A percentile compares a stretch with the other conserved stretches of the same genome.
These are phyloP conservation scores for Colistium nudipinnis DNA, from an alignment of 2,113 vertebrate genomes.

Conservation along the genomic window DNA sequence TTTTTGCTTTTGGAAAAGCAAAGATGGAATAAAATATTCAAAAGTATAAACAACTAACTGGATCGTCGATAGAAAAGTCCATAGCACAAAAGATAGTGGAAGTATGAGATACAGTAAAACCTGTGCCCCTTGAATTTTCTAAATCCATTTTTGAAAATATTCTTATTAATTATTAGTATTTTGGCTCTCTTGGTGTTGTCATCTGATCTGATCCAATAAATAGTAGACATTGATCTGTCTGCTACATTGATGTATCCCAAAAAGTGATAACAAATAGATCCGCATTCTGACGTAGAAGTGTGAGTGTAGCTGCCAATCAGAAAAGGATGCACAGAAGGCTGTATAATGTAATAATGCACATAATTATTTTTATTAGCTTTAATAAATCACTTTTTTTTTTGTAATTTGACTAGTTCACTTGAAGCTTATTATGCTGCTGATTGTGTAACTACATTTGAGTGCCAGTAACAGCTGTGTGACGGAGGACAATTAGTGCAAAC, in stretches of 20 bases:
- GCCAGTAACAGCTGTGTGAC: slow-evolving; percentile 27
- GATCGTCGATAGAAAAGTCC: no score
- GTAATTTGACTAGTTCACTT: not conserved
- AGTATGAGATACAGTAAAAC: no score
- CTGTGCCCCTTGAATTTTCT: no score
- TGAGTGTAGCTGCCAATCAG: not conserved
- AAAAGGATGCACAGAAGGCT: not conserved
- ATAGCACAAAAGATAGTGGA: no score
- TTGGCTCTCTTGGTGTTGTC: no score
- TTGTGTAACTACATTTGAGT: not conserved
- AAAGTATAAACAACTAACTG: no score
- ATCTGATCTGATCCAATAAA: no score
- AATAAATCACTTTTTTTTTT: not conserved
- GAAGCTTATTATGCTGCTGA: not conserved
- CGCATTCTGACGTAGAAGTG: not conserved
- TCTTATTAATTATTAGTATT: no score
- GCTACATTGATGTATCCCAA: not conserved
- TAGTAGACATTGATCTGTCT: no score
- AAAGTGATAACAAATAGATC: not conserved
- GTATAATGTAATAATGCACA: not conserved
- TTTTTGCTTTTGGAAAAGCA: no score
- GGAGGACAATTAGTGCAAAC: slow-evolving; percentile 51
- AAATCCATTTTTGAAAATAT: no score
- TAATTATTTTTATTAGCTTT: not conserved
- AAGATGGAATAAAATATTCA: no score